These are phyloP conservation scores for Eristalinus aeneus DNA, from an alignment of 2,888 invertebrate species.

Conservation along the genomic window DNA sequence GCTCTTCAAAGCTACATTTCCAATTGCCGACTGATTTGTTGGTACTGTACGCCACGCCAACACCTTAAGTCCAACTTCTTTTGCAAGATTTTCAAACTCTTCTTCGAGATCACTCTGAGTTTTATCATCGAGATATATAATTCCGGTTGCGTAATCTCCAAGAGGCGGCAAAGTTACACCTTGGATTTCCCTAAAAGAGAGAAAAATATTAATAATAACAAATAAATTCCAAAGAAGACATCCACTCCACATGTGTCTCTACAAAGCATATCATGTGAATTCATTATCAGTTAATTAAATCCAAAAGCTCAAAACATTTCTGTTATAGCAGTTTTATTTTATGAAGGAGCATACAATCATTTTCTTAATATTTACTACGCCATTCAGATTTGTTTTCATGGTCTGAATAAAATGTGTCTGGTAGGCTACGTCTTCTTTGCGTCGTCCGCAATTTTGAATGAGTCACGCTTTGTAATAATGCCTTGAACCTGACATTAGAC, in stretches of 20 bases:
- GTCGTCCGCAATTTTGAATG: conserved; percentile 37
- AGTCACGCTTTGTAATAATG: conserved; percentile 70
- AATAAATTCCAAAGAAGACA: background rate
- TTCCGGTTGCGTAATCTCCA: conserved; percentile 97
- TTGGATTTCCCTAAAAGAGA: conserved; percentile 85
- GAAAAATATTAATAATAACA: background rate
- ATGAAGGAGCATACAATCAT: background rate
- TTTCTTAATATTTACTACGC: background rate
- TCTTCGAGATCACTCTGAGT: conserved; percentile 90
- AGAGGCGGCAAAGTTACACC: conserved; percentile 91
- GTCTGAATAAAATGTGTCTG: background rate
- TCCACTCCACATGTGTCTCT: background rate
- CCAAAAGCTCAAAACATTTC: background rate
- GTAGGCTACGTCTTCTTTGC: conserved; percentile 37
- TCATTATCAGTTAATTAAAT: background rate
- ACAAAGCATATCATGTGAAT: background rate
- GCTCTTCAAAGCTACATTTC: conserved; percentile 94
- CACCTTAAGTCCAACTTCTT: conserved; percentile 90
- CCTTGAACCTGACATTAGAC: conserved; percentile 76
- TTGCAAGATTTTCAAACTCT: conserved; percentile 90
- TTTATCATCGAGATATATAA: conserved; percentile 94
- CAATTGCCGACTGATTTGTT: conserved; percentile 91
- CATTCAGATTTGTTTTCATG: background rate
- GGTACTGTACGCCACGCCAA: conserved; percentile 97
- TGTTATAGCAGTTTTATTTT: background rate